Evolutionary conservation across 1,140 invertebrate genomes (phyloP), one percentile per base, ranked within the genome.

Genomic region (Bombus picipes): DNA sequence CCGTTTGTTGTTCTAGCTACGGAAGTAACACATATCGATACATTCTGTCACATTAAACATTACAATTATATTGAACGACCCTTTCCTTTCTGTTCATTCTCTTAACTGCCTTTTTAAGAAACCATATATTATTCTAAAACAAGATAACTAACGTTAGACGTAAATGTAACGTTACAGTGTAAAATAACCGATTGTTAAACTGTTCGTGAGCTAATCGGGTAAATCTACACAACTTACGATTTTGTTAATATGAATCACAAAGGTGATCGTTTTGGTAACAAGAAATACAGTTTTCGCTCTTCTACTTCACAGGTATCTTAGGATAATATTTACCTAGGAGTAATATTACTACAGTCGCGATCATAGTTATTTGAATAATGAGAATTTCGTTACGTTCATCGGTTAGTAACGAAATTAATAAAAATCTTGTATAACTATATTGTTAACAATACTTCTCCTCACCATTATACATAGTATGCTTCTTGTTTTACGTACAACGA

Each of bases 201-300:
- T 12, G 6, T 32, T 25, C 12, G 73, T 59, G 47, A 59, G 25
- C 74, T 57, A 57, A 59, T 57, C 34, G 25, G 74, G 10, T 76
- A 28, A 5, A 76, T 37, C 47, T 76, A 76, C 73, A 53, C 43
- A 76, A 57, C 32, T 57, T 71, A 43, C 39, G 34, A 47, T 76
- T 76, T 66, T 28, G 13, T 53, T 18, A 66, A 76, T 18, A 47
- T 39, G 32, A 75, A 76, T 76, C 81, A 37, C 41, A 28, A 28
- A n/a, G 39, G 43, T 53, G 43, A 53, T 71, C 25, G 47, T 43
- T 71, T 70, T n/a, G 9, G 12, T 47, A 37, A 37, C 66, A 57
- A 79, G 59, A 78, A 43, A 43, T 66, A 78, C 62, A 34, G 57
- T 81, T 53, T 22, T 59, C 12, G 18, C 4, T 22, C 59, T 41